A percentile compares a stretch with the other conserved stretches of the same genome.
phyloP scores from a whole-genome alignment of 2,113 vertebrate genomes.

The Megaceryle maxima region DNA sequence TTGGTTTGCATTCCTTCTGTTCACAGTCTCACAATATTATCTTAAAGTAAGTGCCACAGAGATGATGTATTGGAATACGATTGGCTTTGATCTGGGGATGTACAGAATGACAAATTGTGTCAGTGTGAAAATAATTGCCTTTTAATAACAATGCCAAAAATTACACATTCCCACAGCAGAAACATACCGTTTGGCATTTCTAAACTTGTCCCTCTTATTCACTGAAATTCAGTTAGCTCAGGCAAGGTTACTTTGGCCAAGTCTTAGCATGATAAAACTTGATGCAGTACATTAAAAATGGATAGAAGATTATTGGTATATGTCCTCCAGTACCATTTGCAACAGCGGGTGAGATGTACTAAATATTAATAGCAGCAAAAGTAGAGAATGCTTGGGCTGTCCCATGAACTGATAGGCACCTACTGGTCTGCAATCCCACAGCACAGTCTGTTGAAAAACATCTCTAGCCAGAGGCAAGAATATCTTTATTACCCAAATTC shows the following conservation, averaged over 20 bases:
- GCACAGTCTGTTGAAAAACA: background rate
- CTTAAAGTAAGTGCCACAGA: background rate
- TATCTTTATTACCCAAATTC: background rate
- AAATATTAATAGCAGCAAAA: background rate
- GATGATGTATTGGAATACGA: background rate
- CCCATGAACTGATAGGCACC: background rate
- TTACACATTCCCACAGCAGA: background rate
- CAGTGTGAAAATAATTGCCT: background rate
- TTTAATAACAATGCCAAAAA: background rate
- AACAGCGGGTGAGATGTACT: background rate
- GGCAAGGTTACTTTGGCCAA: background rate
- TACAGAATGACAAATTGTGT: background rate
- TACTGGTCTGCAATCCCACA: rapidly evolving
- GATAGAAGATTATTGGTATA: background rate
- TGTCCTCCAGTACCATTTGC: background rate
- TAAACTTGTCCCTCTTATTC: background rate
- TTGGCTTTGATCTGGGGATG: background rate
- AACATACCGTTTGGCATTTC: background rate
- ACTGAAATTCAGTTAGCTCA: background rate
- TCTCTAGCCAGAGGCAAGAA: background rate
- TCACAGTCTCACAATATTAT: background rate
- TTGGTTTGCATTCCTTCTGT: background rate
- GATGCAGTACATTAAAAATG: background rate
- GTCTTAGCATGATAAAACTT: background rate
- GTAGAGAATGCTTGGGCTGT: background rate